A percentile compares a stretch with the other conserved stretches of the same genome.
Conservation (phyloP, 53 echinoderm and acorn worm species). For the Astropecten irregularis region DNA sequence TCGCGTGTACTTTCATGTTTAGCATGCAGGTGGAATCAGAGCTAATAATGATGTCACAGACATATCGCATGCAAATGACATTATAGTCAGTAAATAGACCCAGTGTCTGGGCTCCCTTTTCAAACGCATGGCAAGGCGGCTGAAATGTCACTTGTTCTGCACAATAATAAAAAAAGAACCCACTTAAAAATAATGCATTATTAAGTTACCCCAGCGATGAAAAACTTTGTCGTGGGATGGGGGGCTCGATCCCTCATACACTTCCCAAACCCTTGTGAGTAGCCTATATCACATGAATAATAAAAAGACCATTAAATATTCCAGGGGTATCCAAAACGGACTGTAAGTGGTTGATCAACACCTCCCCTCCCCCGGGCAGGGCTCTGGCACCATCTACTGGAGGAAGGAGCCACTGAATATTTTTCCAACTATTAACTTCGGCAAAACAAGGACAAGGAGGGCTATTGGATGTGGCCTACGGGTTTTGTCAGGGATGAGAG, state of each 20-base stretch:
- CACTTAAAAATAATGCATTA: constrained; percentile 24
- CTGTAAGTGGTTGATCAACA: constrained; percentile 39
- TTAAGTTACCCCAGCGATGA: constrained; percentile 6
- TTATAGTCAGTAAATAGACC: too few relatives aligned
- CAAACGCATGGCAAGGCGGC: constrained; percentile 50
- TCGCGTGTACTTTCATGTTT: constrained; percentile 39
- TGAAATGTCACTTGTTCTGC: constrained; percentile 49
- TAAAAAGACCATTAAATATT: constrained; percentile 43
- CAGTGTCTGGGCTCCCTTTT: too few relatives aligned
- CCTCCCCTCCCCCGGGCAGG: neutral
- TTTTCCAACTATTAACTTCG: constrained; percentile 47
- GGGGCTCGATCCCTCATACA: too few relatives aligned
- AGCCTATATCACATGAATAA: constrained; percentile 48
- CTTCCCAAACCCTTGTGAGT: too few relatives aligned
- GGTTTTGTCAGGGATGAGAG: constrained; percentile 24
- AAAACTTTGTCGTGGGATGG: too few relatives aligned
- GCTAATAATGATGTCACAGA: constrained; percentile 24
- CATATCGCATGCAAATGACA: constrained; percentile 45
- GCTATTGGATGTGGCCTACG: constrained; percentile 32
- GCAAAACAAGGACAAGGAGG: constrained; percentile 37
- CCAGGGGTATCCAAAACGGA: constrained; percentile 22
- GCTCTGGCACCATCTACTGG: constrained; percentile 5
- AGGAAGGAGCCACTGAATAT: neutral
- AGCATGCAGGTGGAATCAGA: constrained; percentile 12
- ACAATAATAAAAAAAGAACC: too few relatives aligned